A percentile compares a stretch with the other conserved stretches of the same genome.
phyloP scores from a whole-genome alignment of 2,113 vertebrate genomes.

The Eubucco bourcierii region DNA sequence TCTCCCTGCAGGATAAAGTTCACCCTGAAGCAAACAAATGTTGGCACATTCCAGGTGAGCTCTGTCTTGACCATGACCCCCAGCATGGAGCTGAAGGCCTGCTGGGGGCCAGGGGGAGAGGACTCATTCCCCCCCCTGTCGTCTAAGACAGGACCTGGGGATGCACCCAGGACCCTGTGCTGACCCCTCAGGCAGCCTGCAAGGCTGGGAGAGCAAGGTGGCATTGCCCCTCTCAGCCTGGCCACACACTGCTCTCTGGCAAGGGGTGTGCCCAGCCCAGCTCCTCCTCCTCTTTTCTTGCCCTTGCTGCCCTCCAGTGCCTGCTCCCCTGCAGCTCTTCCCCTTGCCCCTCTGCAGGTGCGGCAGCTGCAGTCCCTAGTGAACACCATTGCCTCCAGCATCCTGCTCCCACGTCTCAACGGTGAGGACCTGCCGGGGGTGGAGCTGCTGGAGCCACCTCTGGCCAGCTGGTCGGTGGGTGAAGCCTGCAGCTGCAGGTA shows the following conservation, averaged over 20 bases:
- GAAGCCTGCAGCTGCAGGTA: not conserved
- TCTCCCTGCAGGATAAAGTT: constrained; percentile 54
- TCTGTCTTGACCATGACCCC: not conserved
- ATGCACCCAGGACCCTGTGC: not conserved
- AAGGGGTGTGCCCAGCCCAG: accelerated
- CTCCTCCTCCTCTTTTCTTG: accelerated
- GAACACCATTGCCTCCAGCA: constrained; percentile 24
- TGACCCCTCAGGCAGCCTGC: not conserved
- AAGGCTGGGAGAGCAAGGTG: not conserved
- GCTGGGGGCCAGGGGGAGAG: not conserved
- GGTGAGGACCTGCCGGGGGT: constrained; percentile 46
- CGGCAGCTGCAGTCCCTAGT: constrained; percentile 54
- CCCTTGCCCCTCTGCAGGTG: constrained; percentile 24
- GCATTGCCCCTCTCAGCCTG: accelerated
- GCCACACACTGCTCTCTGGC: not conserved
- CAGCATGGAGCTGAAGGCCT: not conserved
- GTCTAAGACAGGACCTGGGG: not conserved
- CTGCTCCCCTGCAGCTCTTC: not conserved
- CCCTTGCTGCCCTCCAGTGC: not conserved
- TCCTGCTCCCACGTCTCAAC: constrained; percentile 54
- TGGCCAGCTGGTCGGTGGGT: accelerated
- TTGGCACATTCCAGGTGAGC: constrained; percentile 72
- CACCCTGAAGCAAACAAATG: constrained; percentile 63
- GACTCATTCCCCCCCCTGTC: accelerated
- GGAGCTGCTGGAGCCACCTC: not conserved